phyloP scores from a whole-genome alignment of 2,888 invertebrate genomes.

The Apamea sordens region DNA sequence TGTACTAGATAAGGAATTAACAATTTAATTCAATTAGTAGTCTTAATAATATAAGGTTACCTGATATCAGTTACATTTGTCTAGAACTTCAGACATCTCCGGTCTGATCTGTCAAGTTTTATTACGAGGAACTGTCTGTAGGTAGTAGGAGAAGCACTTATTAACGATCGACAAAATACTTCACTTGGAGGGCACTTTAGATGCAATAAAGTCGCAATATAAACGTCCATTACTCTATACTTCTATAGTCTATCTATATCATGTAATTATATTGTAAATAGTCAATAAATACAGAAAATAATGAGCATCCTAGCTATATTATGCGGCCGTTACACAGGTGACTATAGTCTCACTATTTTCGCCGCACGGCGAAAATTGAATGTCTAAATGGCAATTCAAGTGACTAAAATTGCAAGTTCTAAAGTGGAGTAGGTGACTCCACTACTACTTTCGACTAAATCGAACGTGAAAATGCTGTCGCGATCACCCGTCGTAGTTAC shows the following conservation, averaged over 20 bases:
- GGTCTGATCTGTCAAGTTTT: background rate
- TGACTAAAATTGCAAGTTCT: too few relatives aligned
- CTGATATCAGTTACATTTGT: conserved; percentile 54
- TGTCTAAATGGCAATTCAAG: too few relatives aligned
- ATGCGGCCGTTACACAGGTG: background rate
- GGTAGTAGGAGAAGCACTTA: background rate
- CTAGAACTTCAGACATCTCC: conserved; percentile 2
- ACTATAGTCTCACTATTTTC: too few relatives aligned
- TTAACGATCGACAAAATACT: background rate
- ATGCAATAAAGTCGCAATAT: background rate
- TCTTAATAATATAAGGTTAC: conserved; percentile 53
- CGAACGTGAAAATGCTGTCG: background rate
- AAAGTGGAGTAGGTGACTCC: too few relatives aligned
- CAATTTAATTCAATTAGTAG: conserved; percentile 55
- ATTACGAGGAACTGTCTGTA: background rate
- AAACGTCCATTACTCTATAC: background rate
- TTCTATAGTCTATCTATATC: background rate
- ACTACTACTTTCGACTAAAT: too few relatives aligned
- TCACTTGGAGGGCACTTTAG: background rate
- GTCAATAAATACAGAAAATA: background rate
- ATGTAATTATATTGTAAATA: background rate
- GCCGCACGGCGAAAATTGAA: too few relatives aligned
- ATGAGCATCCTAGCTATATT: background rate
- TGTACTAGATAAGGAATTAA: conserved; percentile 41
- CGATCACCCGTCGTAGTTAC: background rate